Percentiles rank a stretch among this genome's conserved stretches.
Conservation (phyloP, 92 coral and sea anemone genomes). For the Epizoanthus illoricatus region DNA sequence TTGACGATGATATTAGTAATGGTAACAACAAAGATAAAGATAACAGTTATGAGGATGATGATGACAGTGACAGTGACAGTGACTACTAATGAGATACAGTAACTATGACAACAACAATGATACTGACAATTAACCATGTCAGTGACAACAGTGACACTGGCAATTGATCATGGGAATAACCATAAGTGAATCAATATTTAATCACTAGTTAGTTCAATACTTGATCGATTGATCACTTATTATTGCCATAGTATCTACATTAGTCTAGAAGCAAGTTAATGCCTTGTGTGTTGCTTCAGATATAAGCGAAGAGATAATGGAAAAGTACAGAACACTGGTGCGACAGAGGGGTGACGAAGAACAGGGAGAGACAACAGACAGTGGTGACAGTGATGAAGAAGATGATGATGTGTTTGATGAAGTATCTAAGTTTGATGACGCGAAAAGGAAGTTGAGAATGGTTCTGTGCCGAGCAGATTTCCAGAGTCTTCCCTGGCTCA, state of each 20-base stretch:
- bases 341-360: constrained; percentile 44
- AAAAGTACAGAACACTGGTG: constrained; percentile 59
- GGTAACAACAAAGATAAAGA: no score
- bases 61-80: no score
- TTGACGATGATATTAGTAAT: no score
- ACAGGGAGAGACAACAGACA: constrained; percentile 41
- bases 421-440: constrained; percentile 63
- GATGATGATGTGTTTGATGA: constrained; percentile 78
- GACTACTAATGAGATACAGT: no score
- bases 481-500: constrained; percentile 76
- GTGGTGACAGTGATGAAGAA: constrained; percentile 59
- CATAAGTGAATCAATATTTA: no score
- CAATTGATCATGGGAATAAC: no score
- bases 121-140: no score
- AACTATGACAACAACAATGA: no score
- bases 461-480: constrained; percentile 86
- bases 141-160: no score
- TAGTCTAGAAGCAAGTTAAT: neutral
- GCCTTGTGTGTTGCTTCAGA: constrained; percentile 29
- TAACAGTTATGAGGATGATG: no score
- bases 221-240: no score
- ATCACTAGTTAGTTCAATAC: no score
- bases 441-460: constrained; percentile 75
- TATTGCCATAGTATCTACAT: neutral
- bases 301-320: constrained; percentile 69